phyloP scores from a whole-genome alignment of 2,797 vertebrate species.

The Leucoraja ocellata region DNA sequence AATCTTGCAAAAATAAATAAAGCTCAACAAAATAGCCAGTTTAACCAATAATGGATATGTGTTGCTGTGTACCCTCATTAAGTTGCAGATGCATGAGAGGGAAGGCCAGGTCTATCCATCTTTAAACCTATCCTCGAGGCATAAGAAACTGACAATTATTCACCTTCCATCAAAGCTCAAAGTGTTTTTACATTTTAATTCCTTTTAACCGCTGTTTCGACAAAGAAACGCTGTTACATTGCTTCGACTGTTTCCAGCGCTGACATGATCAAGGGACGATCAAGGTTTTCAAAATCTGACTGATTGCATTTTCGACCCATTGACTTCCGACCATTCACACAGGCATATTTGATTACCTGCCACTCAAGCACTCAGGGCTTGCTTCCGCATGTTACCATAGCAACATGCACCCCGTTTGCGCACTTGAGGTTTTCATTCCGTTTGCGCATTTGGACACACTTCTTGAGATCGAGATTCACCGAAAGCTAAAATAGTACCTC shows the following conservation, averaged over 20 bases:
- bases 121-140: not conserved
- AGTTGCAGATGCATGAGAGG: not conserved
- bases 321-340: not conserved
- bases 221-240: not conserved
- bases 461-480: not conserved
- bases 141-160: not conserved
- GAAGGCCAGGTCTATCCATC: not conserved
- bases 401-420: not conserved
- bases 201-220: not conserved
- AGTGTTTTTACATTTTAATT: not conserved
- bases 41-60: not conserved
- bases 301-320: not conserved
- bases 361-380: not conserved
- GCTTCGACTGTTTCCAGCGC: not conserved
- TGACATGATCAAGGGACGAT: not conserved
- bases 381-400: not conserved
- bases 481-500: not conserved
- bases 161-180: not conserved
- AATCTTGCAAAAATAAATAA: not conserved
- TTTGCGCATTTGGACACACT: constrained; percentile 32
- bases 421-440: not conserved
- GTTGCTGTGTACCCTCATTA: not conserved
- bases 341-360: not conserved
- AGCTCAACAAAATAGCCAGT: not conserved
- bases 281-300: not conserved